phyloP scores from a whole-genome alignment of 2,888 invertebrate species.

The Trachelus stipa region DNA sequence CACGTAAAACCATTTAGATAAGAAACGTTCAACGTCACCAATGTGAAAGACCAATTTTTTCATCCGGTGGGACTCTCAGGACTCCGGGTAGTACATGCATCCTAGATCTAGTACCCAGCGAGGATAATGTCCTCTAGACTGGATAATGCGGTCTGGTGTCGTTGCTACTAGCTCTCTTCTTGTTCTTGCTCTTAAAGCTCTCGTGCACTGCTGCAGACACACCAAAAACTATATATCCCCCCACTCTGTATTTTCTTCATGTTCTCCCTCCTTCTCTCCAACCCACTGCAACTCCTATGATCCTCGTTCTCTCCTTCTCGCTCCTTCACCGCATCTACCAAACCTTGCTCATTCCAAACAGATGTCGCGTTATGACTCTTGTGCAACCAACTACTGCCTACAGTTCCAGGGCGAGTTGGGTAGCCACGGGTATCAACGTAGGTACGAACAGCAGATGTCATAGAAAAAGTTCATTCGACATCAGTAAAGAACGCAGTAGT shows the following conservation, averaged over 20 bases:
- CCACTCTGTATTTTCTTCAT: background rate
- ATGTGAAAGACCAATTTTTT: background rate
- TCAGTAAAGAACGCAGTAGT: background rate
- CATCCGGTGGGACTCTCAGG: background rate
- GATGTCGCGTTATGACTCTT: conserved; percentile 54
- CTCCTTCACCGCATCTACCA: conserved; percentile 7
- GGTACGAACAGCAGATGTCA: conserved; percentile 40
- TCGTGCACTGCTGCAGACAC: conserved; percentile 16
- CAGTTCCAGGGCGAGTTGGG: conserved; percentile 18
- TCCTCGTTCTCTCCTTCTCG: conserved; percentile 12
- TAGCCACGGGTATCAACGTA: conserved; percentile 21
- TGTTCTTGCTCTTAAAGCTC: conserved; percentile 44
- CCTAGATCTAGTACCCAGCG: conserved; percentile 23
- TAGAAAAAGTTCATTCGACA: conserved; percentile 40
- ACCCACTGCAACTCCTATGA: background rate
- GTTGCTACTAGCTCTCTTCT: conserved; percentile 33
- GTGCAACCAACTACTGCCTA: conserved; percentile 43
- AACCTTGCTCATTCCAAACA: conserved; percentile 49
- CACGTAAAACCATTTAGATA: background rate
- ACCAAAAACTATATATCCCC: conserved; percentile 8
- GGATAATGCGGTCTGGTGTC: conserved; percentile 41
- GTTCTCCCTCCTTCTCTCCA: conserved; percentile 13
- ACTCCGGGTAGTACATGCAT: background rate
- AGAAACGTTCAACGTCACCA: background rate
- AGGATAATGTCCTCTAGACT: conserved; percentile 31